Percentiles rank a stretch among this genome's conserved stretches.
Evolutionary conservation across 2,797 vertebrate species (phyloP).

Genomic region (Anolis apletophallus): DNA sequence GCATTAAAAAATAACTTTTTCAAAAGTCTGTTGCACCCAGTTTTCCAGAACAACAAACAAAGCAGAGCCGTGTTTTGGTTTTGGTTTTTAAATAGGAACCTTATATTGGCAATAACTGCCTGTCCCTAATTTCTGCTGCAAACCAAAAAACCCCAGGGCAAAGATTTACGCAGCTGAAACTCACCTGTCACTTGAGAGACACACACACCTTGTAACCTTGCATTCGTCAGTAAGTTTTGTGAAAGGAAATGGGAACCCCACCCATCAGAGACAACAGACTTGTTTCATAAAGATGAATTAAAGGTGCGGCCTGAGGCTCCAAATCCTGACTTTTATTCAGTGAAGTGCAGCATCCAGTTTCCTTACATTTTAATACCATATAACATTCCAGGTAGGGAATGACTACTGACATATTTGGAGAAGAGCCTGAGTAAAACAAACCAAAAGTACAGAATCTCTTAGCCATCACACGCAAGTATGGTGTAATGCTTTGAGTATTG

Average conservation of each 20-base stretch:
- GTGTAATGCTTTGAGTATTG: no score
- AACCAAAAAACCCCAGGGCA: background rate
- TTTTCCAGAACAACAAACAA: no score
- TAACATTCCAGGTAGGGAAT: background rate
- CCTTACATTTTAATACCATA: background rate
- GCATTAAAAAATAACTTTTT: no score
- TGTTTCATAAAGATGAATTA: background rate
- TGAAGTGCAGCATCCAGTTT: background rate
- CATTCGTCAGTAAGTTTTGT: background rate
- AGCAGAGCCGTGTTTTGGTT: no score
- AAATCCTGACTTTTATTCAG: background rate
- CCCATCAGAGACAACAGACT: background rate
- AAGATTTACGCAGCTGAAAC: background rate
- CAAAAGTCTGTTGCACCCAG: no score
- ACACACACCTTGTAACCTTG: background rate
- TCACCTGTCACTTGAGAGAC: background rate
- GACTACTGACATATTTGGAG: background rate
- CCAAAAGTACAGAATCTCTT: background rate
- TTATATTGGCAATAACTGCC: no score
- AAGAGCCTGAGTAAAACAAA: background rate
- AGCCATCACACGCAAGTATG: background rate
- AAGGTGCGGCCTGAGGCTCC: background rate
- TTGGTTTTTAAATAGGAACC: no score
- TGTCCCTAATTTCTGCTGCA: background rate
- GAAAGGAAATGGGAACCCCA: background rate